Base-by-base conservation (phyloP, 2,888 invertebrate species). In the Patella pellucida region DNA sequence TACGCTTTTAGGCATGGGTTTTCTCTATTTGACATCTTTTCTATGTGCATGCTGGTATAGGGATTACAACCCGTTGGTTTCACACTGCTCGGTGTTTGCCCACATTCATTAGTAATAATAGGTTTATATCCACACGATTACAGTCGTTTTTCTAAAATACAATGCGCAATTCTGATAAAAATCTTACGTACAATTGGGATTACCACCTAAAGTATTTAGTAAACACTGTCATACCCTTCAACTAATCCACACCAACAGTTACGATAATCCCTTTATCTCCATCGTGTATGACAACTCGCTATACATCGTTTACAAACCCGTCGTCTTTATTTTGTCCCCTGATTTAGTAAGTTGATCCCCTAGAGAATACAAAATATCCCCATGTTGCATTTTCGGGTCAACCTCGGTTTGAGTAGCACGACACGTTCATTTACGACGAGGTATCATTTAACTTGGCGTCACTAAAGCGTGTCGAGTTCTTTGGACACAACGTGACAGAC, bases 301-400 rank as follows among this genome's bases (percentile, higher is more conserved):
- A 23, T 23, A 62, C 62, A 62, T 23, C 19, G 62, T 62, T 62
- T 62, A 62, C 62, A 62, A 62, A 62, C 62, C 19, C 23, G 19
- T 62, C 19, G 23, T 62, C 62, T 23, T 23, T 23, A 23, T 62
- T 62, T 62, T 62, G 62, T 23, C 23, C 19, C 23, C 19, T 23
- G 19, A 62, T 62, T 62, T 62, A 62, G 23, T 62, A 23, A 62
- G 23, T 23, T 62, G 62, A 62, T 62, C 62, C 62, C 19, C 62
- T 14, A 23, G 19, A 62, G 62, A 19, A 62, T 23, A 62, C 19
- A 62, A 62, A 19, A 62, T 41, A 41, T 41, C 62, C 62, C 62
- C 62, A 62, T 62, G 62, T 23, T 62, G 62, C 62, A 62, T 62
- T 62, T 62, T 62, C 19, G 62, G 62, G 62, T 62, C 62, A 62